Evolutionary conservation across 2,888 invertebrate species (phyloP).

Genomic region (Melitaea athalia): DNA sequence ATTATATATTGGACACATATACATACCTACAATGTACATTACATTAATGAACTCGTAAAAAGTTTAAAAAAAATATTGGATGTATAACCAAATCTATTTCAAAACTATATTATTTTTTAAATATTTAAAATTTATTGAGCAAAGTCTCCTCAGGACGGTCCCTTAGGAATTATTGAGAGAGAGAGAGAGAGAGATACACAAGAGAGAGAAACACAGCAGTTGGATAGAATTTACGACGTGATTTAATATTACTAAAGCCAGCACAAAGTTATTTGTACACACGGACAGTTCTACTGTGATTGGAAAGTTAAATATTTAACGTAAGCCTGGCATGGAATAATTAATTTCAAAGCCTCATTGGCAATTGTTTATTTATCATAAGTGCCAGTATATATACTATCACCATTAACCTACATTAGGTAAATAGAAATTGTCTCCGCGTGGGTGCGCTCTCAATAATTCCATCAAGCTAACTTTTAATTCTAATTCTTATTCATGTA

Average conservation of each 20-base stretch:
- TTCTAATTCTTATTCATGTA: conserved; percentile 15
- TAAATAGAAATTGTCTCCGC: conserved; percentile 4
- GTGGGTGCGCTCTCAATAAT: conserved; percentile 16
- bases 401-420: conserved; percentile 13
- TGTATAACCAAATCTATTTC: too few relatives aligned
- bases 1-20: too few relatives aligned
- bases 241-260: neutral
- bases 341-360: neutral
- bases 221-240: neutral
- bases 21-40: too few relatives aligned
- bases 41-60: too few relatives aligned
- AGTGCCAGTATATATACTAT: conserved; percentile 12
- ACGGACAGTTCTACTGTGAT: neutral
- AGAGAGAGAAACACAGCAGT: too few relatives aligned
- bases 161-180: too few relatives aligned
- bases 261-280: neutral
- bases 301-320: conserved; percentile 4
- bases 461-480: conserved; percentile 15
- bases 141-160: too few relatives aligned
- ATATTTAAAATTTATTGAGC: too few relatives aligned
- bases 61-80: too few relatives aligned
- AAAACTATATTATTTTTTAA: too few relatives aligned
- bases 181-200: too few relatives aligned
- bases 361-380: conserved; percentile 16
- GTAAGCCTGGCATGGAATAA: neutral